These are phyloP conservation scores for Triplophysa dalaica DNA, from an alignment of 2,113 vertebrate genomes.

Conservation along the genomic window DNA sequence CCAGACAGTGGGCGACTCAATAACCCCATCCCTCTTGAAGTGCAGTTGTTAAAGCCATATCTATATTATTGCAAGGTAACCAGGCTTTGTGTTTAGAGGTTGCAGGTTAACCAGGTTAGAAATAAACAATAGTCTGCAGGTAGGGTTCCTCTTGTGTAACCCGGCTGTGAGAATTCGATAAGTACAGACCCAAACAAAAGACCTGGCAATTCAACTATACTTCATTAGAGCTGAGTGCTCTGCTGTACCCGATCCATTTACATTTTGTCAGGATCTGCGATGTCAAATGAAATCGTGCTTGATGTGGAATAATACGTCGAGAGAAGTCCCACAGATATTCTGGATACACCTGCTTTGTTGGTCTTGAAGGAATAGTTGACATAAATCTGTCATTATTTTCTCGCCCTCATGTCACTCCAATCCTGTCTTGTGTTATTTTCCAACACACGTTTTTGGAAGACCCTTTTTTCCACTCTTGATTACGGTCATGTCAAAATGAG, in stretches of 20 bases:
- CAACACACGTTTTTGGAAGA: no score
- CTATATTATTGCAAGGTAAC: background rate
- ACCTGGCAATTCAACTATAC: constrained; percentile 8
- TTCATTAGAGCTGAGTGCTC: constrained; percentile 36
- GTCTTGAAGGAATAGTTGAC: background rate
- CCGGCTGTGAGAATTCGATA: constrained; percentile 3
- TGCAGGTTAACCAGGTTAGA: constrained; percentile 10
- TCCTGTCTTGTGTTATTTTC: no score
- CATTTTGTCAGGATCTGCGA: background rate
- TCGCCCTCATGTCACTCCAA: no score
- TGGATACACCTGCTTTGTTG: background rate
- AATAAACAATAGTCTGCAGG: constrained; percentile 27
- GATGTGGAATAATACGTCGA: background rate
- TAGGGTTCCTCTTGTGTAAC: background rate
- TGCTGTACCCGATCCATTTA: constrained; percentile 16
- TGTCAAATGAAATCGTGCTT: background rate
- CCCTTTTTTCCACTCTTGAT: no score
- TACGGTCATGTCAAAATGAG: no score
- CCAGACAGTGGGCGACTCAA: background rate
- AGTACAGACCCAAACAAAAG: constrained; percentile 3
- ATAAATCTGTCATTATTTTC: background rate
- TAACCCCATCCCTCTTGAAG: background rate
- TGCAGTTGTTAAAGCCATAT: constrained; percentile 2
- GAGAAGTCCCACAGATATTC: background rate
- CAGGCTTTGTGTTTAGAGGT: background rate